These are phyloP conservation scores for Coccyzus lansbergi DNA, from an alignment of 2,797 vertebrate genomes.

Conservation along the genomic window DNA sequence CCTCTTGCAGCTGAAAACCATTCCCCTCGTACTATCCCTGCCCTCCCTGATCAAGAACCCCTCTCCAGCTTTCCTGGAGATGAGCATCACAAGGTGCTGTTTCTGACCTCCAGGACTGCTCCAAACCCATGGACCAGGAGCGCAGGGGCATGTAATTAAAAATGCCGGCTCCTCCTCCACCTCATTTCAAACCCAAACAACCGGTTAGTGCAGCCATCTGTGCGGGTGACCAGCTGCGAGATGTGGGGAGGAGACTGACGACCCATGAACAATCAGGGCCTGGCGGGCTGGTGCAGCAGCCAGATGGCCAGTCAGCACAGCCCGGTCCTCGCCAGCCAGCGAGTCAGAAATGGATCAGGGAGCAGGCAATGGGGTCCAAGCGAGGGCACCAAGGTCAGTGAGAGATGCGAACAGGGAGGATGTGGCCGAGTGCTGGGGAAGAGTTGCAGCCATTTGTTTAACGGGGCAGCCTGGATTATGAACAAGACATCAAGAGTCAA, in stretches of 20 bases:
- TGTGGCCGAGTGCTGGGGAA: background rate
- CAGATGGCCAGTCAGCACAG: background rate
- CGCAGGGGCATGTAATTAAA: background rate
- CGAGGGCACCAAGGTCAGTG: background rate
- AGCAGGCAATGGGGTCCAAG: background rate
- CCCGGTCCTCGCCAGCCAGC: rapidly evolving
- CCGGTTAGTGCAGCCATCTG: constrained; percentile 9
- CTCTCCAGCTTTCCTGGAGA: too few species aligned
- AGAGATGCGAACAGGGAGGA: background rate
- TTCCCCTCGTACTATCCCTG: too few species aligned
- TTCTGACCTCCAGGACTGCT: background rate
- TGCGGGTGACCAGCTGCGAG: constrained; percentile 30
- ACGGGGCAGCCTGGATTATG: rapidly evolving
- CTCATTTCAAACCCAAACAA: background rate
- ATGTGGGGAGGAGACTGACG: background rate
- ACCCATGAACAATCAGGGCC: background rate
- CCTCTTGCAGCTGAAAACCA: too few species aligned
- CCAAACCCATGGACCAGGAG: background rate
- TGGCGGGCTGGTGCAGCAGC: rapidly evolving
- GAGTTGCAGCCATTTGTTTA: background rate
- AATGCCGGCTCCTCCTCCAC: background rate
- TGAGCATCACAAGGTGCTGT: background rate
- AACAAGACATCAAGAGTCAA: background rate
- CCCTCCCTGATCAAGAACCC: too few species aligned
- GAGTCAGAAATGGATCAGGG: background rate